These are phyloP conservation scores for Gryon sp. DNA, from an alignment of 1,140 invertebrate species.

Conservation along the genomic window DNA sequence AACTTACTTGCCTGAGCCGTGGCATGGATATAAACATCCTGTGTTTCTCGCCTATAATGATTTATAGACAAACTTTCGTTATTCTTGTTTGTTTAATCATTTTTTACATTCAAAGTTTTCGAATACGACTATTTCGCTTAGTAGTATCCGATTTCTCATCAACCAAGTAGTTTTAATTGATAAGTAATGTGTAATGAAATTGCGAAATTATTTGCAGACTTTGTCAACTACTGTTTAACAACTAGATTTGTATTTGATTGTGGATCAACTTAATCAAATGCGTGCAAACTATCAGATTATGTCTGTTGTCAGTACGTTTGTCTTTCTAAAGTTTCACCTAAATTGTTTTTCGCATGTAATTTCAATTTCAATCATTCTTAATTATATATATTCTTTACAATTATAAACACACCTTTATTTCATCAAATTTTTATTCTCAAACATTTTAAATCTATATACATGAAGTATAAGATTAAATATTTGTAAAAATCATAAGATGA, in stretches of 20 bases:
- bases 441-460: neutral
- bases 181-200: too few relatives aligned
- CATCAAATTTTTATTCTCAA: neutral
- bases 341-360: too few relatives aligned
- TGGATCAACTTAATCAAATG: too few relatives aligned
- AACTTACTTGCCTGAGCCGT: slow-evolving; percentile 39
- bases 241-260: too few relatives aligned
- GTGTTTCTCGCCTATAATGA: slow-evolving; percentile 63
- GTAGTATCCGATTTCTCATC: neutral
- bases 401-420: neutral
- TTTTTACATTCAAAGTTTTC: slow-evolving; percentile 65
- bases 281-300: too few relatives aligned
- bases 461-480: neutral
- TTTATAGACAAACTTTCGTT: slow-evolving; percentile 69
- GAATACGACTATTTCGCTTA: neutral
- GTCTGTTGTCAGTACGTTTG: too few relatives aligned
- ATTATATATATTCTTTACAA: neutral
- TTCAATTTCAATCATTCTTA: neutral
- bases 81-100: slow-evolving; percentile 37
- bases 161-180: neutral
- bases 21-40: slow-evolving; percentile 28
- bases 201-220: too few relatives aligned
- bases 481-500: too few relatives aligned
- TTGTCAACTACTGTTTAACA: too few relatives aligned
- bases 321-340: too few relatives aligned